These are phyloP conservation scores for Myiopsitta monachus DNA, from an alignment of 2,113 vertebrate species.

Conservation along the genomic window DNA sequence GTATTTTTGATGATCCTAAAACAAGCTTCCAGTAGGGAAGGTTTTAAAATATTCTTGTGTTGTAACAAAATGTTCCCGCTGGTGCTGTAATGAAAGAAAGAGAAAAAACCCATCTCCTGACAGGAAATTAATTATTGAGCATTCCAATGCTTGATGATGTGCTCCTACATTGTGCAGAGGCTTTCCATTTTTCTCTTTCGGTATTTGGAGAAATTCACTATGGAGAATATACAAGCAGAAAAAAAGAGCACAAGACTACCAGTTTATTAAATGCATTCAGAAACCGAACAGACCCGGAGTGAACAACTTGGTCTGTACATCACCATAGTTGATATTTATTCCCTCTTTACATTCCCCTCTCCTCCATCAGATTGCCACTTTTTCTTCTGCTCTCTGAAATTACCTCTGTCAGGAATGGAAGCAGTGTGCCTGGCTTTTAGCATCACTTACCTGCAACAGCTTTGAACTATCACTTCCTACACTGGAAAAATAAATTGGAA, in stretches of 20 bases:
- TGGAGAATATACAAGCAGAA: conserved; percentile 46
- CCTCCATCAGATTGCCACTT: not conserved
- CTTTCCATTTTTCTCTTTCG: conserved; percentile 38
- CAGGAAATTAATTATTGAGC: conserved; percentile 60
- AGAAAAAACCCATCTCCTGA: not conserved
- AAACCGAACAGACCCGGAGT: not conserved
- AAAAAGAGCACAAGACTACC: conserved; percentile 31
- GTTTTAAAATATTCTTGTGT: conserved; percentile 45
- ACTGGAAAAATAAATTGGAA: not conserved
- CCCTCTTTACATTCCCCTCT: not conserved
- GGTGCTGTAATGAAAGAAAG: conserved; percentile 13
- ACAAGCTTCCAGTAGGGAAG: conserved; percentile 16
- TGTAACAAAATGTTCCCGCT: conserved; percentile 56
- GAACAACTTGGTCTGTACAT: not conserved
- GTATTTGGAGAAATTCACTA: conserved; percentile 36
- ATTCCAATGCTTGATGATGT: not conserved
- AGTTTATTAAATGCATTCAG: conserved; percentile 27
- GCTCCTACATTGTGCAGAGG: not conserved
- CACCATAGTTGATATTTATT: not conserved
- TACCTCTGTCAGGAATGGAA: not conserved
- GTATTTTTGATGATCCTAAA: conserved; percentile 27
- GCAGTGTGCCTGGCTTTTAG: not conserved
- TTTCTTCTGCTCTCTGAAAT: not conserved
- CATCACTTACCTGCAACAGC: not conserved
- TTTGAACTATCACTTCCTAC: not conserved